These are phyloP conservation scores for Drosophila eohydei DNA, from an alignment of 2,888 invertebrate genomes.

Conservation along the genomic window DNA sequence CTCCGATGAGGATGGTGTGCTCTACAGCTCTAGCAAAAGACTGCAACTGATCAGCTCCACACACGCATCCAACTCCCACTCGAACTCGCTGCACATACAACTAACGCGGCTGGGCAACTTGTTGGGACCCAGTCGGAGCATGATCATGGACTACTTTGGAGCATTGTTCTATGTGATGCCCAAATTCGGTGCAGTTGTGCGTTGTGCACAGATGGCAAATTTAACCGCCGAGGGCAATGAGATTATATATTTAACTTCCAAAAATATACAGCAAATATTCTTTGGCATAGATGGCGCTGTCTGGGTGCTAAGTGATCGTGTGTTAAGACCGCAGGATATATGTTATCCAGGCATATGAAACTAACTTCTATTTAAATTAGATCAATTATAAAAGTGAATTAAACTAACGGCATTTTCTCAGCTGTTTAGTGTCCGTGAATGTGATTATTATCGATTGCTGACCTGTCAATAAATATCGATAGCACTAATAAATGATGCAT, in stretches of 20 bases:
- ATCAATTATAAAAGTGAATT: background rate
- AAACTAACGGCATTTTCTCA: conserved; percentile 7
- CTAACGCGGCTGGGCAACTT: conserved; percentile 73
- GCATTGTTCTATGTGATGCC: conserved; percentile 81
- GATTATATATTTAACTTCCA: conserved; percentile 82
- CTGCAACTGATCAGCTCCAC: conserved; percentile 24
- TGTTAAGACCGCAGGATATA: conserved; percentile 78
- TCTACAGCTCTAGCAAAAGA: conserved; percentile 56
- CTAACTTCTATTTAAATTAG: background rate
- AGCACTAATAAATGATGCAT: background rate
- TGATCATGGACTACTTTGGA: conserved; percentile 73
- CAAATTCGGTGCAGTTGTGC: conserved; percentile 82
- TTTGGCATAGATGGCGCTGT: conserved; percentile 76
- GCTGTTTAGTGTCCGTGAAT: background rate
- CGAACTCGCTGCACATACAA: conserved; percentile 25
- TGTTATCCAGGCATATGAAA: conserved; percentile 68
- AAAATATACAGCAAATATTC: conserved; percentile 83
- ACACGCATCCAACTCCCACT: background rate
- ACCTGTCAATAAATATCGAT: conserved; percentile 1
- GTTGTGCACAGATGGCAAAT: conserved; percentile 67
- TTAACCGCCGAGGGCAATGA: conserved; percentile 82
- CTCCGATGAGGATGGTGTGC: conserved; percentile 75
- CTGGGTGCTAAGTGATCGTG: conserved; percentile 81
- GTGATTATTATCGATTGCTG: conserved; percentile 2
- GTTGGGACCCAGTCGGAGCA: conserved; percentile 75